Conservation (phyloP, 2,113 vertebrate species). For the Cnemophilus loriae region DNA sequence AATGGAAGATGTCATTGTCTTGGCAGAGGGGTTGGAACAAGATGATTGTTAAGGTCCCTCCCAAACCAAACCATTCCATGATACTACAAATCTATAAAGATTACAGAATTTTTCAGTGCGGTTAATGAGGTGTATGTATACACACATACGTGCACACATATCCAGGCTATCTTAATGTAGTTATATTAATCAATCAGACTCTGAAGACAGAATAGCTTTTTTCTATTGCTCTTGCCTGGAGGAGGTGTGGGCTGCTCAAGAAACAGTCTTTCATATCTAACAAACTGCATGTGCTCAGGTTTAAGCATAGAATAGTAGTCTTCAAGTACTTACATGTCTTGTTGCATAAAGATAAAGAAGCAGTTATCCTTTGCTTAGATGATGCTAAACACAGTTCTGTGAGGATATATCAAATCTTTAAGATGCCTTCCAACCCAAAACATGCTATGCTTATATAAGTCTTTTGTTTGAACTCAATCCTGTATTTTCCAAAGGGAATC, state of each 20-base stretch:
- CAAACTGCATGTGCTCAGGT: accelerated
- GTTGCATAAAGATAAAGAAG: background rate
- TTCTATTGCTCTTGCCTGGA: background rate
- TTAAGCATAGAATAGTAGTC: background rate
- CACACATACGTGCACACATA: background rate
- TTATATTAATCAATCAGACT: background rate
- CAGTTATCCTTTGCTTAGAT: background rate
- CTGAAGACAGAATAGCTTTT: background rate
- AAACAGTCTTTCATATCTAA: background rate
- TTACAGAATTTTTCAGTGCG: background rate
- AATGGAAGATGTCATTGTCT: background rate
- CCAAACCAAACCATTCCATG: accelerated
- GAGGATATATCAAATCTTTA: background rate
- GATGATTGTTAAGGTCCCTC: background rate
- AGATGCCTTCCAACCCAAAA: background rate
- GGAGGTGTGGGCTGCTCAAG: background rate
- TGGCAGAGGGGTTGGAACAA: accelerated
- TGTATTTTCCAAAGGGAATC: background rate
- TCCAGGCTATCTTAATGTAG: background rate
- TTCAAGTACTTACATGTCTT: background rate
- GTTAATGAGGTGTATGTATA: background rate
- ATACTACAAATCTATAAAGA: background rate
- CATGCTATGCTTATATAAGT: background rate
- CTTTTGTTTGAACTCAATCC: background rate
- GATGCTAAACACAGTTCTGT: background rate